A percentile compares a stretch with the other conserved stretches of the same genome.
phyloP scores from a whole-genome alignment of 2,888 invertebrate genomes.

The Acheta domesticus region DNA sequence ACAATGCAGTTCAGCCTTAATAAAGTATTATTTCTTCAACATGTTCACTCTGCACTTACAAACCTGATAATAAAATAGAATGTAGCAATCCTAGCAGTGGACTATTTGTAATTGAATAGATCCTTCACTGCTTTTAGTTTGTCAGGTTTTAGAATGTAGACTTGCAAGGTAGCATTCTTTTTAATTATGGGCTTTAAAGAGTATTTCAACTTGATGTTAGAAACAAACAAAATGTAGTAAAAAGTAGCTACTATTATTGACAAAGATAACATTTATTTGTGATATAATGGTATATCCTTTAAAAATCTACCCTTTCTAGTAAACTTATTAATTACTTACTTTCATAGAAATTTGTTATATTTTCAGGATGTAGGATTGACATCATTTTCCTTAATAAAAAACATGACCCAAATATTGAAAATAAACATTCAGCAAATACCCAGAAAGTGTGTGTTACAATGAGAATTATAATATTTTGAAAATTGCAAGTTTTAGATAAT shows the following conservation, averaged over 20 bases:
- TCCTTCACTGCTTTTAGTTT: not conserved
- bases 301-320: not conserved
- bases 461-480: no score
- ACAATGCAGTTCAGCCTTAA: slow-evolving; percentile 19
- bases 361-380: no score
- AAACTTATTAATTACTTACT: not conserved
- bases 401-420: no score
- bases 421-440: no score
- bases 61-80: not conserved
- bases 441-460: no score
- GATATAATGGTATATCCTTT: not conserved
- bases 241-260: not conserved
- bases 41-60: slow-evolving; percentile 18
- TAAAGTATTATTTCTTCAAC: slow-evolving; percentile 3
- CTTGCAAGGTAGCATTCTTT: slow-evolving; percentile 1
- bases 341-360: not conserved
- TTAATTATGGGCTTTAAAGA: not conserved
- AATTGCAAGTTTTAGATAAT: no score
- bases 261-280: not conserved
- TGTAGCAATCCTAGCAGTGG: not conserved
- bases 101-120: not conserved
- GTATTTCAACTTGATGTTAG: not conserved
- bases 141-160: not conserved
- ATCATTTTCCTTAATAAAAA: no score
- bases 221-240: no score